Base-by-base conservation (phyloP, 2,797 vertebrate genomes). In the Eulemur coronatus region DNA sequence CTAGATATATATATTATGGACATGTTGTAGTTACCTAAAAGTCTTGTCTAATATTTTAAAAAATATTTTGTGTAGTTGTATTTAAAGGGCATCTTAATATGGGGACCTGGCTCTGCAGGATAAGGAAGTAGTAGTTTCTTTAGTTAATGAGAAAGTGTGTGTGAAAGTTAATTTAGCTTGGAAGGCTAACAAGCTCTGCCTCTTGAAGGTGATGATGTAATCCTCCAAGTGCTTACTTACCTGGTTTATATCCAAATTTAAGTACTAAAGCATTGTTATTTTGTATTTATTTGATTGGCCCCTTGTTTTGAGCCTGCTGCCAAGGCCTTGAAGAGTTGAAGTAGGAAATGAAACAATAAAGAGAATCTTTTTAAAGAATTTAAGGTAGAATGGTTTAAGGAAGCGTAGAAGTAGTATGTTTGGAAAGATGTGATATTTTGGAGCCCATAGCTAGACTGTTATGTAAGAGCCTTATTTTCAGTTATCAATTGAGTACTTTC, bases 81-180 rank as follows among this genome's bases (percentile, higher is more conserved):
- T 84, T 69, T 92, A 57, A 20, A 89, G 2, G 9, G 48, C 91
- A 87, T 89, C 91, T 92, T 94, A 87, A 69, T 92, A 97, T 78
- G 76, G 94, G 85, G n/a, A 94, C 82, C 91, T 80, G 97, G 82
- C 96, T 84, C 76, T 91, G 79, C 69, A 92, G 69, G 61, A 97
- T 97, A 97, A 98, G 24, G 97, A 97, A 98, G 94, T 98, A 97
- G 95, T 98, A 97, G 94, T 98, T 98, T 98, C 97, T 98, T 75
- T 97, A 97, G 97, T 98, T 96, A 96, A 97, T 98, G 98, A 98
- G 98, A 98, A 98, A 98, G 98, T 98, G 98, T 98, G 98, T 98
- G 98, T 98, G 98, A 98, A 98, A 98, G 99, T 99, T 98, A 98
- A 98, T 99, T 98, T 97, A 97, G 98, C 98, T 98, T 98, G 98